A percentile compares a stretch with the other conserved stretches of the same genome.
These are phyloP conservation scores for Drosophila pectinifera DNA, from an alignment of 1,140 invertebrate genomes.

Conservation along the genomic window DNA sequence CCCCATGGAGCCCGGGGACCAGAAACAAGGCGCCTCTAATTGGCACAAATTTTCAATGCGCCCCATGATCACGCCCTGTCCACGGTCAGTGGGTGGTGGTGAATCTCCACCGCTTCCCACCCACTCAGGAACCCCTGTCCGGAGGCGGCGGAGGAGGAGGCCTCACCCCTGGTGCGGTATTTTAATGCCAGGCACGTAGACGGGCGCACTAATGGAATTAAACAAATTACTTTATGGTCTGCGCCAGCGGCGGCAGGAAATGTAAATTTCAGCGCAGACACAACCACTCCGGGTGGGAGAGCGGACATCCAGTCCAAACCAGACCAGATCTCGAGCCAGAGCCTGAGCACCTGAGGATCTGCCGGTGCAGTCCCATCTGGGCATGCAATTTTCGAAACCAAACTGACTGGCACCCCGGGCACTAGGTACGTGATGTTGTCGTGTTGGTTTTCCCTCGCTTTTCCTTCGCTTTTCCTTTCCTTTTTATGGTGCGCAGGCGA, in stretches of 20 bases:
- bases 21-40: slow-evolving; percentile 72
- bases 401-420: slow-evolving; percentile 44
- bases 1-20: slow-evolving; percentile 47
- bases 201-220: slow-evolving; percentile 73
- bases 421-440: slow-evolving; percentile 57
- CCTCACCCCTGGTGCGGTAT: slow-evolving; percentile 32
- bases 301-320: not conserved
- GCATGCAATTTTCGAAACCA: slow-evolving; percentile 39
- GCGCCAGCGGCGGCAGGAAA: slow-evolving; percentile 58
- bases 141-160: no score
- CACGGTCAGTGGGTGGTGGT: slow-evolving; percentile 36
- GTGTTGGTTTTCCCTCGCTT: slow-evolving; percentile 38
- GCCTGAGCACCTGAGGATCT: slow-evolving; percentile 12
- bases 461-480: slow-evolving; percentile 13
- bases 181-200: slow-evolving; percentile 69
- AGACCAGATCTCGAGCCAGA: slow-evolving; percentile 9
- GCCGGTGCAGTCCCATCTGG: slow-evolving; percentile 20
- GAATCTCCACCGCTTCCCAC: not conserved
- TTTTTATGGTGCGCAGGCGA: slow-evolving; percentile 49
- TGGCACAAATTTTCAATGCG: slow-evolving; percentile 71
- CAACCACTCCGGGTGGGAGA: slow-evolving; percentile 4
- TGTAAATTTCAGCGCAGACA: slow-evolving; percentile 63
- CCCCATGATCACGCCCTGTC: slow-evolving; percentile 20
- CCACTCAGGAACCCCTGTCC: not conserved
- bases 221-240: slow-evolving; percentile 79